These are phyloP conservation scores for Watsonalla binaria DNA, from an alignment of 2,888 invertebrate species.

Conservation along the genomic window DNA sequence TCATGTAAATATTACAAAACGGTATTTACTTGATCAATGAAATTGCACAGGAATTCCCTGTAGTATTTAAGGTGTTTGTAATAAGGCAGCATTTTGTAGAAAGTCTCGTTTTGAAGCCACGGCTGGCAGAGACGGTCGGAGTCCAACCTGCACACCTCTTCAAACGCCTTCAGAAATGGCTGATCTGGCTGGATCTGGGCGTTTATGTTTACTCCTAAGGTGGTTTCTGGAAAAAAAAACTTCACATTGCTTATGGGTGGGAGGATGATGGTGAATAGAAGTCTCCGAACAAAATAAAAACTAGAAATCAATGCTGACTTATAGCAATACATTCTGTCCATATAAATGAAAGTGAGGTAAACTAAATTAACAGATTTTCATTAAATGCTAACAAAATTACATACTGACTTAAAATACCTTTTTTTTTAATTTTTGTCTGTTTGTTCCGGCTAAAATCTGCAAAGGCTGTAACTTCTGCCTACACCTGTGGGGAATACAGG, in stretches of 20 bases:
- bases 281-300: no score
- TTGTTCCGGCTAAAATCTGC: no score
- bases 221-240: constrained; percentile 22
- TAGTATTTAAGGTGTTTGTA: constrained; percentile 15
- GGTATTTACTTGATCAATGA: constrained; percentile 22
- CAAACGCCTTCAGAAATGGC: constrained; percentile 32
- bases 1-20: neutral
- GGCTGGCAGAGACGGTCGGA: constrained; percentile 30
- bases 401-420: no score
- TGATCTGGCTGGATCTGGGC: constrained; percentile 21
- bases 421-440: no score
- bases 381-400: no score
- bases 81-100: constrained; percentile 26
- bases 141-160: constrained; percentile 17
- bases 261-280: no score
- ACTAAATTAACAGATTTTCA: no score
- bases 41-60: constrained; percentile 18
- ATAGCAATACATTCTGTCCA: no score
- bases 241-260: neutral
- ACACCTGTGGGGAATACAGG: no score
- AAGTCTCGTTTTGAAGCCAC: constrained; percentile 27
- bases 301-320: no score
- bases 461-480: no score
- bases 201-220: constrained; percentile 30
- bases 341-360: no score